phyloP scores from a whole-genome alignment of 2,797 vertebrate genomes.

The Myotis findleyi region DNA sequence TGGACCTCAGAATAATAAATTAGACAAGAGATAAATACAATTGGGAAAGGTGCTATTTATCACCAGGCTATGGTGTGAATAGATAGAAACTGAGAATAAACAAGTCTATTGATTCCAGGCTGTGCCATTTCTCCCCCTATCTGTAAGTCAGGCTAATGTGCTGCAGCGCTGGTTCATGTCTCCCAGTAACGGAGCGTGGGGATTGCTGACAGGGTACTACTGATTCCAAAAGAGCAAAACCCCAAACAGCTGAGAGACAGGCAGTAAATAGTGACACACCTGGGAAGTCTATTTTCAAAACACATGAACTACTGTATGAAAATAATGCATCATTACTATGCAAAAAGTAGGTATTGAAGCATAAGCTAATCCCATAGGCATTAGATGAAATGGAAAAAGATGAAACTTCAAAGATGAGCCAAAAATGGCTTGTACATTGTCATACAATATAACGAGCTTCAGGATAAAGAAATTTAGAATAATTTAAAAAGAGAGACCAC shows the following conservation, averaged over 20 bases:
- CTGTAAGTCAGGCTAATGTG: background rate
- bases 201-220: background rate
- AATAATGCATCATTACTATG: background rate
- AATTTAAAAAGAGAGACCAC: background rate
- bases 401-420: background rate
- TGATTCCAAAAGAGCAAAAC: background rate
- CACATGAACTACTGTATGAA: background rate
- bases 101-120: conserved; percentile 6
- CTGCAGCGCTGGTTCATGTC: background rate
- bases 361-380: background rate
- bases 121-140: conserved; percentile 9
- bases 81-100: conserved; percentile 55
- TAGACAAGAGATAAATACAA: conserved; percentile 54
- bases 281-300: background rate
- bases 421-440: background rate
- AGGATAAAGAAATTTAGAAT: background rate
- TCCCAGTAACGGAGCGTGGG: background rate
- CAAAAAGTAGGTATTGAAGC: background rate
- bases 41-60: conserved; percentile 33
- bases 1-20: conserved; percentile 59
- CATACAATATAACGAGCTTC: background rate
- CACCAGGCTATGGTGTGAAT: background rate
- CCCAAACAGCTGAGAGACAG: background rate
- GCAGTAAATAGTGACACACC: background rate
- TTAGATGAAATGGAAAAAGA: background rate